Conservation (phyloP, 1,140 invertebrate species). For the Anastatus disparis region DNA sequence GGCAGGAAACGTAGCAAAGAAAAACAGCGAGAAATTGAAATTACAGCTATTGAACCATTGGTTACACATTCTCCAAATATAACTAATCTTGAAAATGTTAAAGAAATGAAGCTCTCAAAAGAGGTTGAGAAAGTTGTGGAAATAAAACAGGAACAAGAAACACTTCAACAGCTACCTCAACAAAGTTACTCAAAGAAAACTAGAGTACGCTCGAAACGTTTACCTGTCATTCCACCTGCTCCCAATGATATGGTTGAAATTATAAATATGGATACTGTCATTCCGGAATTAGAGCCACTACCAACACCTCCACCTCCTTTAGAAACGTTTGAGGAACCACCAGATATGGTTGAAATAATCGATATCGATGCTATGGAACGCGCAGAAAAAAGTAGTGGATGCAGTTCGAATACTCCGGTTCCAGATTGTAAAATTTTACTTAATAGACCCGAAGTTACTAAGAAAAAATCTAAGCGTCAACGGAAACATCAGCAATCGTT, state of each 20-base stretch:
- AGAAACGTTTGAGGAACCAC: not conserved
- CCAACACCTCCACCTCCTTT: not conserved
- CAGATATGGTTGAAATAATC: conserved; percentile 57
- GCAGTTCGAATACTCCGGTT: not conserved
- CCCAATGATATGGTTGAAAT: conserved; percentile 52
- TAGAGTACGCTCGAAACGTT: conserved; percentile 42
- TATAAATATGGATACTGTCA: conserved; percentile 61
- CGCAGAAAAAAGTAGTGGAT: conserved; percentile 40
- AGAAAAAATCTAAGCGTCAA: conserved; percentile 10
- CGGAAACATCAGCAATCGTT: not conserved
- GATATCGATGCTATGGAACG: no score
- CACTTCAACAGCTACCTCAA: not conserved
- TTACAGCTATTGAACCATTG: not conserved
- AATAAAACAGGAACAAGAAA: not conserved
- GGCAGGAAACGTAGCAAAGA: conserved; percentile 28
- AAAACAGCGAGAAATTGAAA: conserved; percentile 16
- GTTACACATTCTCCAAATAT: no score
- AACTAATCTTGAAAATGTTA: no score
- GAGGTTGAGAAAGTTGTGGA: not conserved
- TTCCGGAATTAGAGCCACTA: not conserved
- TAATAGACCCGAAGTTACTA: not conserved
- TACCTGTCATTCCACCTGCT: not conserved
- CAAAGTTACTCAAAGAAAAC: conserved; percentile 47
- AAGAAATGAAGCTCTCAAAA: not conserved
- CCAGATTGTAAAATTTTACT: conserved; percentile 54